Percentiles rank a stretch among this genome's conserved stretches.
Evolutionary conservation across 2,888 invertebrate species (phyloP).

Genomic region (Ichneumoninae sp.): DNA sequence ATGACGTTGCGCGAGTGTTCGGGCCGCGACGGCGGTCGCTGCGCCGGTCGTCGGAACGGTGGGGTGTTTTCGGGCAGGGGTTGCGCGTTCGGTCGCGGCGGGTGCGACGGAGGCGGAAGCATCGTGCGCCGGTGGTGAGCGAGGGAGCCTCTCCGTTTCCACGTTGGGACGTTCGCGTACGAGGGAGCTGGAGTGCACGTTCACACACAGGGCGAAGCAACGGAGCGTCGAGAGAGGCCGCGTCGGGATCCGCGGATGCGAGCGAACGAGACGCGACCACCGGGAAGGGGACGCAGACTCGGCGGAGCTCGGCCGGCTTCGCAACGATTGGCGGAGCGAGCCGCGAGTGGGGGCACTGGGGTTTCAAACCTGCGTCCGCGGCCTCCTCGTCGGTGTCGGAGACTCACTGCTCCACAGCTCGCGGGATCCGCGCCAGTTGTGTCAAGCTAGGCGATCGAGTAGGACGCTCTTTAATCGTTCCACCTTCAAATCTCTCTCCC

Average conservation of each 20-base stretch:
- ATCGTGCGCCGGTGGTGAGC: conserved; percentile 41
- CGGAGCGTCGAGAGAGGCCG: conserved; percentile 36
- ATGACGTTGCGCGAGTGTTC: conserved; percentile 35
- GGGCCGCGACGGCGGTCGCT: conserved; percentile 28
- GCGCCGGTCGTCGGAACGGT: conserved; percentile 36
- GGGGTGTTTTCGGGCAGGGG: conserved; percentile 44
- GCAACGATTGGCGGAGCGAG: conserved; percentile 75
- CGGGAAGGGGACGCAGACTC: conserved; percentile 67
- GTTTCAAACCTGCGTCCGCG: conserved; percentile 79
- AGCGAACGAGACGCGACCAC: conserved; percentile 20
- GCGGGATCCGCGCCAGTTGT: conserved; percentile 81
- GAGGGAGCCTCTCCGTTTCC: conserved; percentile 42
- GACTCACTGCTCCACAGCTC: conserved; percentile 72
- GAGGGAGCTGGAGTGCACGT: conserved; percentile 45
- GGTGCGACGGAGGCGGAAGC: conserved; percentile 30
- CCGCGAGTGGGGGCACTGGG: conserved; percentile 69
- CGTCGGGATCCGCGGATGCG: not conserved
- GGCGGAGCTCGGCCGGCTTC: conserved; percentile 70
- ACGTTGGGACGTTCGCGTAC: conserved; percentile 49
- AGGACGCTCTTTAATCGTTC: conserved; percentile 83
- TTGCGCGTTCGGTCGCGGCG: conserved; percentile 17
- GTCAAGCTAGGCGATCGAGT: conserved; percentile 84
- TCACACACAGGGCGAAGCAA: conserved; percentile 8
- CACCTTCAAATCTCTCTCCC: conserved; percentile 80
- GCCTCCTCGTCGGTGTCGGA: conserved; percentile 66